These are phyloP conservation scores for Orgyia antiqua DNA, from an alignment of 2,888 invertebrate genomes.

Conservation along the genomic window DNA sequence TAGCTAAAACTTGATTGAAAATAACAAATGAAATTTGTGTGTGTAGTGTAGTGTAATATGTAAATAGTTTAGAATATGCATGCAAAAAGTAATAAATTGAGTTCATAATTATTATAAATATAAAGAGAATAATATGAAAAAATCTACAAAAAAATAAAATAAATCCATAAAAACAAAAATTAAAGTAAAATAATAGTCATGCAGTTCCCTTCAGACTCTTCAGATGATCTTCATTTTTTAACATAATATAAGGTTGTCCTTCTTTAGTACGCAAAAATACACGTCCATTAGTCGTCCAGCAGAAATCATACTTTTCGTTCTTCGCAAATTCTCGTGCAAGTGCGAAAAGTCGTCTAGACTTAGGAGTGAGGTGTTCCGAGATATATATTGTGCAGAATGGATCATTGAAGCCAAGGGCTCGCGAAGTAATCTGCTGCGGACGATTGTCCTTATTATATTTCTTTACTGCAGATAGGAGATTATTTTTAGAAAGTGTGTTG, in stretches of 20 bases:
- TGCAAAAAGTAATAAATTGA: no score
- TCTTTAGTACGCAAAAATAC: not conserved
- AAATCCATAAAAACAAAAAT: no score
- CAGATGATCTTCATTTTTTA: slow-evolving; percentile 38
- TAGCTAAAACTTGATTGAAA: no score
- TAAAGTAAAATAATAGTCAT: no score
- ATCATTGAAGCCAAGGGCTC: not conserved
- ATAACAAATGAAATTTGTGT: no score
- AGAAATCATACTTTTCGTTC: not conserved
- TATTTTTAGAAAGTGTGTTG: not conserved
- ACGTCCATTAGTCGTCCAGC: not conserved
- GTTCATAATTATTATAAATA: no score
- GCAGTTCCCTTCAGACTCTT: no score
- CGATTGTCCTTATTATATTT: not conserved
- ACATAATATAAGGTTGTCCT: slow-evolving; percentile 29
- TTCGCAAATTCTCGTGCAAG: not conserved
- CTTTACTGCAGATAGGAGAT: not conserved
- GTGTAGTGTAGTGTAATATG: no score
- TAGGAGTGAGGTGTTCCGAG: not conserved
- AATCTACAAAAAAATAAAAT: no score
- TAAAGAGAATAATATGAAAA: no score
- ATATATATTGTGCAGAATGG: not conserved
- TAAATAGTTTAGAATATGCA: no score
- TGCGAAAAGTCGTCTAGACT: not conserved
- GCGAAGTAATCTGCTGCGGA: not conserved